phyloP scores from a whole-genome alignment of 2,113 vertebrate species.

The Lophotis ruficrista region DNA sequence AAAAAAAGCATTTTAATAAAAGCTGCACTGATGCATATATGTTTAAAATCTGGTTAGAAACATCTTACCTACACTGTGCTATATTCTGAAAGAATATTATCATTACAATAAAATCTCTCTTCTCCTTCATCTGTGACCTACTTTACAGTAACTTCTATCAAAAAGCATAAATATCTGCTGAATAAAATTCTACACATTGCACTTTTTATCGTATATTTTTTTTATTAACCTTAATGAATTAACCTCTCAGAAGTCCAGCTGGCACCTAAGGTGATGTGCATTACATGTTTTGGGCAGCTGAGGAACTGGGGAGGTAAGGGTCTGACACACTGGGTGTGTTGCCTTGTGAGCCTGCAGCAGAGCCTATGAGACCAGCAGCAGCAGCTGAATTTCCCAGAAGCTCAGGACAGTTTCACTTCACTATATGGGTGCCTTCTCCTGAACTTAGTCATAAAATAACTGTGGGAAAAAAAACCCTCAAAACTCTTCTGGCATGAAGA shows the following conservation, averaged over 20 bases:
- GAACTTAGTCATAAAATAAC: background rate
- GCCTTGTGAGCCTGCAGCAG: background rate
- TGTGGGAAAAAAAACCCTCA: background rate
- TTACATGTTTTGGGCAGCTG: background rate
- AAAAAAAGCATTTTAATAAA: background rate
- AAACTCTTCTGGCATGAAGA: background rate
- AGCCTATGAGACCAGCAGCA: background rate
- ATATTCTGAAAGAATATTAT: background rate
- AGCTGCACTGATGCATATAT: background rate
- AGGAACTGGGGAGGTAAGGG: background rate
- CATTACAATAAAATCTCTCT: background rate
- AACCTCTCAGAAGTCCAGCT: background rate
- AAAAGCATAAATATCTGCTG: background rate
- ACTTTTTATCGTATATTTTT: background rate
- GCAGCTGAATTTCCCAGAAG: background rate
- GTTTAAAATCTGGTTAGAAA: background rate
- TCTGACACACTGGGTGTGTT: fast-evolving
- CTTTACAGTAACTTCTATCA: background rate
- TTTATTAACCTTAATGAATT: background rate
- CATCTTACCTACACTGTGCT: background rate
- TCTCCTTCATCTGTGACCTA: conserved; percentile 4
- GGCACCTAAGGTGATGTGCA: background rate
- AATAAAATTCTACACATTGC: background rate
- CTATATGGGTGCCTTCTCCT: background rate
- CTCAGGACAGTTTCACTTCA: background rate